Conservation (phyloP, 2,113 vertebrate species). For the Tilapia sparmanii region DNA sequence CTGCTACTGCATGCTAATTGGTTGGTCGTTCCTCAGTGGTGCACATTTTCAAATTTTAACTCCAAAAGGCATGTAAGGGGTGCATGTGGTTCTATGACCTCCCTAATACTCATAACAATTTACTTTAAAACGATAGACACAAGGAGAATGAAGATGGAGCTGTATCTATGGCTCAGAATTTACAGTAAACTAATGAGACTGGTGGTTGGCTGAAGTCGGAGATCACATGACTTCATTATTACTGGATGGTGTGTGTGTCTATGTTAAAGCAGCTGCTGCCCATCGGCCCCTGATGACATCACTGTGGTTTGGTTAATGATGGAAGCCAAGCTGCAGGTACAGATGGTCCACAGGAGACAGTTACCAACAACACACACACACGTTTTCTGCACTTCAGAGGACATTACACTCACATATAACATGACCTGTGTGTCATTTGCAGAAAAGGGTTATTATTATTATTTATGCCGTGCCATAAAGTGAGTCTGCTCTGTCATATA, state of each 20-base stretch:
- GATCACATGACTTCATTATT: not conserved
- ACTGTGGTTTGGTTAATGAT: constrained; percentile 56
- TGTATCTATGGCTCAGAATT: not conserved
- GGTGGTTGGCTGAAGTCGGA: not conserved
- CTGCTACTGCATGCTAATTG: not conserved
- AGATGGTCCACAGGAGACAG: constrained; percentile 58
- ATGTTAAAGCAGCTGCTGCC: constrained; percentile 1
- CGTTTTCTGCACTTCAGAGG: not conserved
- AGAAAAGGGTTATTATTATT: not conserved
- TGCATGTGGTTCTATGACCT: not conserved
- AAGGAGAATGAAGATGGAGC: not conserved
- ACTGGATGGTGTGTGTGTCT: not conserved
- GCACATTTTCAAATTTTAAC: not conserved
- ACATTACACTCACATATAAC: not conserved
- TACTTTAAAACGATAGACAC: not conserved
- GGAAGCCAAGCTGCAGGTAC: constrained; percentile 60
- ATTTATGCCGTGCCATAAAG: not conserved
- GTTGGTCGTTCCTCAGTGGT: not conserved
- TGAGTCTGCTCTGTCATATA: not conserved
- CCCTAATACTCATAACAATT: not conserved
- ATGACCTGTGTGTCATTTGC: not conserved
- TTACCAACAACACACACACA: not conserved
- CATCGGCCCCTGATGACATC: constrained; percentile 28
- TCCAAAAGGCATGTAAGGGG: not conserved
- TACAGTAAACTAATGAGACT: not conserved